Evolutionary conservation across 2,797 vertebrate genomes (phyloP).

Genomic region (Erethizon dorsatum): DNA sequence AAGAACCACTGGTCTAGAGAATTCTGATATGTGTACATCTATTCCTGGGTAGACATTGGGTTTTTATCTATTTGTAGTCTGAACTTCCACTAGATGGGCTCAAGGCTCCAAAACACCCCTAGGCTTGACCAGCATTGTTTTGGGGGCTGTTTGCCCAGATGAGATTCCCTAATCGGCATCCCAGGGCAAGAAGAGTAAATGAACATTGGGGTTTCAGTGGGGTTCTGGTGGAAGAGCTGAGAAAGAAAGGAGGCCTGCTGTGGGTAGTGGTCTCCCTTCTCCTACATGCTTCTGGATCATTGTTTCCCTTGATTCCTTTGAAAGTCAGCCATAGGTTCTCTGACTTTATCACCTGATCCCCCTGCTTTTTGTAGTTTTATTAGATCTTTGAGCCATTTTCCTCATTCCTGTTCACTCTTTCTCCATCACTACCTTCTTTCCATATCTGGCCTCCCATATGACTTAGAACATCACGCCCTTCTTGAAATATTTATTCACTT

Average conservation of each 20-base stretch:
- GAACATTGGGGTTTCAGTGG: background rate
- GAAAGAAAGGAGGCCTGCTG: background rate
- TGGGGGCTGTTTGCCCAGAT: background rate
- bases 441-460: background rate
- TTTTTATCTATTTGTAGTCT: background rate
- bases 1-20: background rate
- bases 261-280: background rate
- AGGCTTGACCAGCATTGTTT: background rate
- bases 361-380: background rate
- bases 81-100: background rate
- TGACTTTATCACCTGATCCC: background rate
- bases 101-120: background rate
- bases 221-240: background rate
- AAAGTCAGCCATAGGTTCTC: background rate
- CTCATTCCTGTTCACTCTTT: background rate
- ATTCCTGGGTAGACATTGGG: background rate
- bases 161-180: background rate
- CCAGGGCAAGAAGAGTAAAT: background rate
- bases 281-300: background rate
- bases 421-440: background rate
- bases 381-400: background rate
- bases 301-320: background rate
- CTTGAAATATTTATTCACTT: slow-evolving; percentile 26
- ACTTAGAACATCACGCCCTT: slow-evolving; percentile 18
- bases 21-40: background rate